Base-by-base conservation (phyloP, 2,797 vertebrate genomes). In the Poecilia picta region DNA sequence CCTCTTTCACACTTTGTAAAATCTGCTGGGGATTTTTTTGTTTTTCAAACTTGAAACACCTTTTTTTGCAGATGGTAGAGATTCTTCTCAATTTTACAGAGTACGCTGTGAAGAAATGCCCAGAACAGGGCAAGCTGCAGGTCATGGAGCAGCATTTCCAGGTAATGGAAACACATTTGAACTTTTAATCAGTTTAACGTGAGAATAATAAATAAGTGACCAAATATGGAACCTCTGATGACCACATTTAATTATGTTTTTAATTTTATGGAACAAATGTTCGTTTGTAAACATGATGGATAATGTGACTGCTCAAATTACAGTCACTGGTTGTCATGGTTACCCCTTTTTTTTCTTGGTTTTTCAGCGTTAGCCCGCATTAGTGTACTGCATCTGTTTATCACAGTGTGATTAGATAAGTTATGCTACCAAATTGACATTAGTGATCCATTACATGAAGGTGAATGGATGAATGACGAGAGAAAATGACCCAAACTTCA, bases 61-160 rank as follows among this genome's bases (percentile, higher is more conserved):
- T 5, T 82, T 5, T 6, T 87, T 83, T 83, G 97, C 87, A 99
- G 98, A 98, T 99, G 97, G 95, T 98, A 31, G 98, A 99, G 93
- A 96, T 98, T 80, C 94, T 99, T 43, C 95, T 98, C 81, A 98
- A 97, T 91, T 98, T 97, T 47, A 94, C 97, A 3, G 97, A 98
- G 73, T 94, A 96, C 57, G 93, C 96, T 78, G 74, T 99, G 90
- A 99, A 96, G 93, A 99, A 97, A 81, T 99, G 97, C 91, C 98
- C 98, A 5, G 98, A 99, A 72, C 98, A 99, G 85, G 98, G 98
- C 0, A 99, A 97, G 91, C 97, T 98, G 89, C 98, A 99, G 85
- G 95, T 98, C 47, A 97, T 99, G 97, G 98, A 99, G 89, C 98
- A 99, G 41, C 97, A 99, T 91, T 99, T 99, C 84, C 97, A 98